Conservation (phyloP, 2,113 vertebrate species). For the Chaetura pelagica region DNA sequence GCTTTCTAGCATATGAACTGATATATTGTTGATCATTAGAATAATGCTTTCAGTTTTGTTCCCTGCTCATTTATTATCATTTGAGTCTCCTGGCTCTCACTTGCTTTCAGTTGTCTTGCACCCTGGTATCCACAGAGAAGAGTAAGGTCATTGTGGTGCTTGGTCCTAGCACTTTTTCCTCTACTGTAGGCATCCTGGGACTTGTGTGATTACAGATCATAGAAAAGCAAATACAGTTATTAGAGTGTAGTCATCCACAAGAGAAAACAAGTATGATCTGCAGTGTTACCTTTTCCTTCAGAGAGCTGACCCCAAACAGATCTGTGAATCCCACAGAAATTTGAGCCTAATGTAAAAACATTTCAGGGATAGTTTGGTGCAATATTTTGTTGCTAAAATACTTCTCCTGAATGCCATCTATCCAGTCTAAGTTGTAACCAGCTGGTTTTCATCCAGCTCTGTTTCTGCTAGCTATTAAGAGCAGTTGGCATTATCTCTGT, state of each 20-base stretch:
- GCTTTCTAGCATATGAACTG: not conserved
- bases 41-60: not conserved
- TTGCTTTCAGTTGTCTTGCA: not conserved
- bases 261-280: not conserved
- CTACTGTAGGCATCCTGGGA: not conserved
- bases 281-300: not conserved
- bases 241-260: not conserved
- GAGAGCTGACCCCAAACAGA: not conserved
- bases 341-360: not conserved
- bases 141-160: not conserved
- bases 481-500: constrained; percentile 44
- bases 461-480: constrained; percentile 33
- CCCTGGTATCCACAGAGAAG: not conserved
- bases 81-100: not conserved
- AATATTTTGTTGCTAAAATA: not conserved
- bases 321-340: not conserved
- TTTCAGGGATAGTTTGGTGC: not conserved
- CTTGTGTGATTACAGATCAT: not conserved
- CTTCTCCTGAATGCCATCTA: not conserved
- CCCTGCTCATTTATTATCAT: not conserved
- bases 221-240: not conserved
- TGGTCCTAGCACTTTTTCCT: not conserved
- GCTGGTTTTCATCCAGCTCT: constrained; percentile 47
- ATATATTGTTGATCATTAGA: not conserved
- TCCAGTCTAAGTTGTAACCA: not conserved